phyloP scores from a whole-genome alignment of 2,113 vertebrate species.

The Nymphicus hollandicus region DNA sequence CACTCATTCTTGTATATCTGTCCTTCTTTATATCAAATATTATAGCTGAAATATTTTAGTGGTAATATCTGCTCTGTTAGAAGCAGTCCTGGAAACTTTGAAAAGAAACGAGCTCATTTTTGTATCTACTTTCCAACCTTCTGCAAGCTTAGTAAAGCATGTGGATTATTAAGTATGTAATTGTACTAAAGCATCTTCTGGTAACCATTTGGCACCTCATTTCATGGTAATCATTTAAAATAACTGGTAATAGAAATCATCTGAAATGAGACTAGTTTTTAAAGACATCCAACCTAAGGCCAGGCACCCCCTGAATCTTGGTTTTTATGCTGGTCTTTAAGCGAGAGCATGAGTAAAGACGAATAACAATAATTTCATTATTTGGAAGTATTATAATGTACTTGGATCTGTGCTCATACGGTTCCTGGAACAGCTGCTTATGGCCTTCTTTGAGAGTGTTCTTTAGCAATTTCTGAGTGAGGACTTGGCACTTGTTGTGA shows the following conservation, averaged over 20 bases:
- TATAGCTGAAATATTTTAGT: neutral
- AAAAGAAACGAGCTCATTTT: slow-evolving; percentile 13
- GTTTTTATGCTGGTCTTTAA: neutral
- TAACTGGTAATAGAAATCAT: slow-evolving; percentile 34
- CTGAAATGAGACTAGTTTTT: neutral
- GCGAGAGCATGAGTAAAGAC: neutral
- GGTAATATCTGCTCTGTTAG: neutral
- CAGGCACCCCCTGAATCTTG: neutral
- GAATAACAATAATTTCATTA: neutral
- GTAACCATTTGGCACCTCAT: slow-evolving; percentile 40
- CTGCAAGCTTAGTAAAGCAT: neutral
- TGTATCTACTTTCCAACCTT: neutral
- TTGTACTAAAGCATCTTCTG: neutral
- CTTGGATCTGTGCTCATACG: neutral
- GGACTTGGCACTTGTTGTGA: neutral
- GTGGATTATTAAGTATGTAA: slow-evolving; percentile 12
- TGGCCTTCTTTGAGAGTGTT: neutral
- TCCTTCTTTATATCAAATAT: neutral
- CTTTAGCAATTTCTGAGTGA: slow-evolving; percentile 11
- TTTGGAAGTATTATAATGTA: slow-evolving; percentile 13
- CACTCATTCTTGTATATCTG: neutral
- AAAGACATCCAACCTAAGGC: neutral
- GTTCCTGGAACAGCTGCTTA: neutral
- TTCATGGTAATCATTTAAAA: slow-evolving; percentile 10
- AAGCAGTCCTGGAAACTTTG: neutral